Evolutionary conservation across 2,797 vertebrate species (phyloP), one percentile per base, ranked within the genome.

Genomic region (Ambastaia sidthimunki): DNA sequence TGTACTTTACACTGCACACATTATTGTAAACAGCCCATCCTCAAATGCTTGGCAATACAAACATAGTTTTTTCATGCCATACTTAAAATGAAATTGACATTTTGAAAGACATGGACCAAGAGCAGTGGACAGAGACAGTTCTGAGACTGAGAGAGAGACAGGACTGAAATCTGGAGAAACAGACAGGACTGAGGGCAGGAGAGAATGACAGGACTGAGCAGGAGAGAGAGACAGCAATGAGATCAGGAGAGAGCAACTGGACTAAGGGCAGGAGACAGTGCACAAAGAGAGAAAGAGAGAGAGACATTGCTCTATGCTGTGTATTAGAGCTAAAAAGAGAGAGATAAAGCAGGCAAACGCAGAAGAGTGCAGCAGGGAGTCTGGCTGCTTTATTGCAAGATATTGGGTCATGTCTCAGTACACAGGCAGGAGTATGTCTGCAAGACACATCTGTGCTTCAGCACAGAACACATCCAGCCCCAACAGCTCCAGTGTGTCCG

Each of bases 301-400:
- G 54, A 37, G 69, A 28, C 34, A 57, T 44, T 60, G 66, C 59
- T 55, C 75, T 78, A 60, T 62, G 41, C 60, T 59, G 70, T 48
- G 48, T 54, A 47, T 48, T 19, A 41, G 50, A 7, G 69, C 59
- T 76, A 57, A 50, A 70, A 68, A 28, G 72, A 80, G 41, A 76
- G 74, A 82, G 37, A 41, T 25, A 59, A 80, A 55, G n/a, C 57
- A 21, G 48, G 55, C 50, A 18, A 74, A 78, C 62, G 52, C 70
- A 77, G 75, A 69, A 47, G 54, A 69, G 63, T 62, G 72, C 74
- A 82, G 65, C 74, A 54, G 63, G 73, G 79, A 69, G 71, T 62
- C 73, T 77, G 74, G 77, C 65, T 74, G 77, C 55, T 82, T 74
- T 74, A 82, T 74, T 82, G 71, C 74, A 74, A n/a, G 74, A 71